Base-by-base conservation (phyloP, 2,797 vertebrate genomes). In the Gallirallus australis region DNA sequence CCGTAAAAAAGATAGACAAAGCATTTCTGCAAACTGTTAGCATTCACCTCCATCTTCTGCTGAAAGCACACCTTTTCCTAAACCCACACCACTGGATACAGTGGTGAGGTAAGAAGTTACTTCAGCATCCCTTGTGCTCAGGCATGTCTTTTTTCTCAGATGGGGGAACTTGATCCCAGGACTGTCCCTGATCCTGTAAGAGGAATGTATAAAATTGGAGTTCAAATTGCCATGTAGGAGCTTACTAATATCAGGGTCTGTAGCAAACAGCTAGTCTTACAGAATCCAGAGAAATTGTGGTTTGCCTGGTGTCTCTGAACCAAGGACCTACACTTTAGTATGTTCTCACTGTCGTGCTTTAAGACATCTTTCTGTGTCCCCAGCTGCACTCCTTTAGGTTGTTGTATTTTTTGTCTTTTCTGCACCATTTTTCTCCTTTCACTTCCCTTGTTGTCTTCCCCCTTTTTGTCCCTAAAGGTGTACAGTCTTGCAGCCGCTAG, bases 401-500 rank as follows among this genome's bases (percentile, higher is more conserved):
- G 23, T 66, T 92, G 19, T 25, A 60, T 70, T 90, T 53, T 88
- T 92, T 94, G 53, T 71, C 35, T 71, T 90, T 86, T 86, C 70
- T 79, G 12, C 45, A 82, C 30, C 25, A 28, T 81, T 90, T 89
- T 92, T 63, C 56, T 81, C 88, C 66, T 75, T 92, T 92, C 40
- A 53, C 73, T 89, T 93, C 69, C 81, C 60, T 89, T 94, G 24
- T 83, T 30, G 21, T 82, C 60, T 73, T 88, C 21, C 14, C 15
- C 33, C 10, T 72, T 81, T 85, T 47, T 72, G 47, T 66, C 70
- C 81, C 60, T 70, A 28, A 64, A 86, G 90, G 68, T 27, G 0
- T n/a, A 27, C 50, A 56, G 35, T 12, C 1, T 18, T 77, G 56
- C 71, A 86, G 73, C 68, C 2, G 3, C 83, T 64, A 94, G 86